Evolutionary conservation across 2,888 invertebrate genomes (phyloP), one percentile per base, ranked within the genome.

Genomic region (Horisme vitalbata): DNA sequence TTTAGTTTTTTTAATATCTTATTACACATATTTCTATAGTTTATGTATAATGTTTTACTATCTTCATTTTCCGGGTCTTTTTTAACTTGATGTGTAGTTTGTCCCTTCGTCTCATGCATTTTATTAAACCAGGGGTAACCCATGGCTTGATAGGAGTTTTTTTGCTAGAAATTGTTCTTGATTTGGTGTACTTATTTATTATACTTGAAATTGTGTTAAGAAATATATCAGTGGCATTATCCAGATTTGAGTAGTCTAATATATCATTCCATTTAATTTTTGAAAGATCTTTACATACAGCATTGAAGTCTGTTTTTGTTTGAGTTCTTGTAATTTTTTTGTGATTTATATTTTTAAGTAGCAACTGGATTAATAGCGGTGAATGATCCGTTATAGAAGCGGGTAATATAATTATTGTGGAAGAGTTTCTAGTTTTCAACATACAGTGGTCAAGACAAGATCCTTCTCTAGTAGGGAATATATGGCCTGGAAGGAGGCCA

Each of bases 391-490:
- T 38, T 2, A 31, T 14, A 6, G 21, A 2, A 1, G 38, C 30
- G 6, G 38, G 30, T 4, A 38, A 8, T 6, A 38, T 10, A 10
- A 38, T 6, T 0, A 31, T 30, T 12, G 37, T 21, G 1, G 37
- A 28, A 6, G 9, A 12, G 4, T 8, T 28, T 30, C 28, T 37
- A 5, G 38, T 14, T 30, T 38, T 38, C 1, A 38, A 14, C 21
- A 30, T 38, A 7, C 30, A 38, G 14, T 38, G 38, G 10, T 38
- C 38, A 7, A 38, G 12, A 20, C 38, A 38, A 3, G 7, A 10
- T 13, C 14, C 14, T 1, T 38, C 30, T 7, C 38, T 12, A 2
- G 30, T 38, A 0, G 21, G 12, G 9, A 23, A 31, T n/a, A 6
- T n/a, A 23, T 38, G 38, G 7, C 13, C 38, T 0, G 38, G 38